Base-by-base conservation (phyloP, 1,140 invertebrate species). In the Penaeus japonicus region DNA sequence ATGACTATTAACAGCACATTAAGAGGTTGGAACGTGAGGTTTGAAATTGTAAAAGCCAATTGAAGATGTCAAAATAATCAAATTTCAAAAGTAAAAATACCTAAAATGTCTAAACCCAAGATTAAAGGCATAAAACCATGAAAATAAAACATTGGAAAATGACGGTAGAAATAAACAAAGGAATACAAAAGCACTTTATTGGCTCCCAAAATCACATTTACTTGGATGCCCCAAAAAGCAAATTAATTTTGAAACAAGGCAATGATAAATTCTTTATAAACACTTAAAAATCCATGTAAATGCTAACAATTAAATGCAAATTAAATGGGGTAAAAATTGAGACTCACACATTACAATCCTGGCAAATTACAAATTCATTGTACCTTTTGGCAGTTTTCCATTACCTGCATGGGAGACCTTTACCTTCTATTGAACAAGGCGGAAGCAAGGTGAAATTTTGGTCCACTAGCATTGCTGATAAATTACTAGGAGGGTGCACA, bases 181-280 rank as follows among this genome's bases (percentile, higher is more conserved):
- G 39, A 39, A 65, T 89, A 89, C 83, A 85, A 89, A 89, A 89
- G 87, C 87, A 89, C 84, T 89, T 89, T 89, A 84, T 89, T 89
- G 83, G 84, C 87, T 85, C 83, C 87, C 87, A 88, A 88, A 88
- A 88, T 88, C 87, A 88, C 87, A 88, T 83, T 39, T 81, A 88
- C 30, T 83, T 82, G 79, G 79, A 87, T 88, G 80, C 79, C 87
- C 87, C 87, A 79, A 88, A 88, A 88, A 88, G 83, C 80, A 80
- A 88, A 83, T 78, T 77, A 87, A 77, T 55, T 82, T 86, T 79
- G 54, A 65, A 62, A 87, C 81, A 82, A 62, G 20, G 73, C 81
- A 55, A 55, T 35, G 78, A 53, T 83, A 78, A 78, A 85, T 54
- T 59, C 54, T 65, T 57, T 65, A 62, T 65, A 84, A 65, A 27